Base-by-base conservation (phyloP, 37 sponge, comb jelly and placozoan species). In the Ianthella basta region DNA sequence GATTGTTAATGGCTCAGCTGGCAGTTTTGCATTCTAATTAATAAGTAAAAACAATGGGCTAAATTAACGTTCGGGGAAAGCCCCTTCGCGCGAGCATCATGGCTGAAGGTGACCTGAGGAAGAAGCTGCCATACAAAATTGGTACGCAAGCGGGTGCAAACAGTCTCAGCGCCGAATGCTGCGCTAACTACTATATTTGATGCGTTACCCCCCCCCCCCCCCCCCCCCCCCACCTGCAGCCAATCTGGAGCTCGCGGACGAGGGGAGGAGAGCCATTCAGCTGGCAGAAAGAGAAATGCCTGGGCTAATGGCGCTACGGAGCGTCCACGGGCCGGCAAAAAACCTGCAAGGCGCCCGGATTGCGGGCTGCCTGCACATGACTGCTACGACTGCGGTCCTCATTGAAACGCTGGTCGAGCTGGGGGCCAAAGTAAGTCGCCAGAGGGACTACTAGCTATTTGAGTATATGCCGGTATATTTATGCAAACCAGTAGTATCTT, bases 211-310 rank as follows among this genome's bases (percentile, higher is more conserved):
- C n/a, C n/a, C n/a, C n/a, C n/a, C n/a, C n/a, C n/a, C n/a, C n/a
- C n/a, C n/a, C n/a, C 27, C n/a, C n/a, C 63, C 27, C 4, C 82
- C 20, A 15, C 36, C 20, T 36, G 25, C 44, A 96, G 99, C 99
- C 59, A 92, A 98, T 84, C 87, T 98, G 14, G 88, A 84, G 32
- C 80, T 96, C 80, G 99, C 99, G n/a, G 97, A 92, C 16, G 96
- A 87, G 83, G 99, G 99, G 30, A 90, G 95, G 50, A 98, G 93
- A 86, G 97, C 92, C 83, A 87, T 98, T 30, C 86, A 74, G 1
- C 83, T 98, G 39, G 99, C 99, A 0, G 92, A 96, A 75, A 84
- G 59, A 72, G 99, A 98, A 68, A 98, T 98, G 99, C 99, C 99
- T 29, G 99, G 99, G 0, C 84, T 98, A 83, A 96, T 89, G 90